A percentile compares a stretch with the other conserved stretches of the same genome.
Evolutionary conservation across 2,113 vertebrate species (phyloP).

Genomic region (Embiotoca jacksoni): DNA sequence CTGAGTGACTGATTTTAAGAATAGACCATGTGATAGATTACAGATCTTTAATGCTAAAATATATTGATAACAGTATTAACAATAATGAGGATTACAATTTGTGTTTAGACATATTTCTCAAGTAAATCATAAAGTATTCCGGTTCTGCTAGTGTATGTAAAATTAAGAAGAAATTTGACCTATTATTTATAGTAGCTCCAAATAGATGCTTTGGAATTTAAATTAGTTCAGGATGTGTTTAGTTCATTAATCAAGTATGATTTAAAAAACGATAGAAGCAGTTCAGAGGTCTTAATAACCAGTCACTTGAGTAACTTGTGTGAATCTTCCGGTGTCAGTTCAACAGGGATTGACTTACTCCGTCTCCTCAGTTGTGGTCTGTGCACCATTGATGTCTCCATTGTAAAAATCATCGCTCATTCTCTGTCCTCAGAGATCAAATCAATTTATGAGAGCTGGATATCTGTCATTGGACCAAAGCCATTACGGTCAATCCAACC

Average conservation of each 20-base stretch:
- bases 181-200: background rate
- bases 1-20: conserved; percentile 90
- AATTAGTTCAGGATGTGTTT: background rate
- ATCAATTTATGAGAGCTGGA: conserved; percentile 83
- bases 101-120: background rate
- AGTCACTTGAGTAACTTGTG: conserved; percentile 36
- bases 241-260: no score
- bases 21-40: conserved; percentile 81
- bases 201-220: background rate
- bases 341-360: conserved; percentile 71
- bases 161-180: background rate
- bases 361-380: conserved; percentile 75
- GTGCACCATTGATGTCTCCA: conserved; percentile 82
- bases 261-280: conserved; percentile 5
- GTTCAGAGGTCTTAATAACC: conserved; percentile 21
- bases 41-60: conserved; percentile 52
- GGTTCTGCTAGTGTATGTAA: background rate
- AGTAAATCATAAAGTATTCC: background rate
- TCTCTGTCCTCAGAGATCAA: conserved; percentile 81
- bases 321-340: conserved; percentile 64
- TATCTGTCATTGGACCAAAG: conserved; percentile 82
- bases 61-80: conserved; percentile 52
- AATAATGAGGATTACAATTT: conserved; percentile 18
- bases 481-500: conserved; percentile 83
- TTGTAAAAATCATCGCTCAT: conserved; percentile 83